Conservation (phyloP, 2,888 invertebrate genomes). For the Drosophila hawaiiensis region DNA sequence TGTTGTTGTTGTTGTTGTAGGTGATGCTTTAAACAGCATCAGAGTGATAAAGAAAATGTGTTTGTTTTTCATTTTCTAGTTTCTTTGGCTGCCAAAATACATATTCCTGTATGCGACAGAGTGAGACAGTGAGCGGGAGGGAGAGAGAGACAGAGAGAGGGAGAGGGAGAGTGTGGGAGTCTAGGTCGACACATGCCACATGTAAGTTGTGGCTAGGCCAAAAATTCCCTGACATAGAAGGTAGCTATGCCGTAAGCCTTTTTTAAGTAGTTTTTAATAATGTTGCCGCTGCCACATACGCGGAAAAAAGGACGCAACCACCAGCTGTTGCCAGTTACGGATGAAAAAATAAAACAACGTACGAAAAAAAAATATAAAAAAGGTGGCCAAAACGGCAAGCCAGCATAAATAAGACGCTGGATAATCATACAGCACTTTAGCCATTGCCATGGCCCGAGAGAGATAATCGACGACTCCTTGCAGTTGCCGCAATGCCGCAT, state of each 20-base stretch:
- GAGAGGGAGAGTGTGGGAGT: background rate
- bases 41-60: conserved; percentile 68
- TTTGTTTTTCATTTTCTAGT: conserved; percentile 76
- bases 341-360: conserved; percentile 15
- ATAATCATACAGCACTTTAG: conserved; percentile 30
- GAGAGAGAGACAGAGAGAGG: background rate
- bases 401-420: conserved; percentile 49
- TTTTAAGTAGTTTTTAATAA: conserved; percentile 75
- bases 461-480: conserved; percentile 46
- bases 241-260: conserved; percentile 54
- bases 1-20: conserved; percentile 14
- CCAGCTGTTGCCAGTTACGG: conserved; percentile 47
- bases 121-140: background rate
- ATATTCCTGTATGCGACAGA: background rate
- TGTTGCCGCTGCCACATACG: conserved; percentile 63
- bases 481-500: conserved; percentile 6
- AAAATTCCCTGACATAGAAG: conserved; percentile 19
- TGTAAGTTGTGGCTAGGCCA: conserved; percentile 8
- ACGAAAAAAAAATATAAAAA: background rate
- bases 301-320: conserved; percentile 53
- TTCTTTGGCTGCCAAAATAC: conserved; percentile 50
- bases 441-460: background rate
- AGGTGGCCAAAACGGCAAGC: conserved; percentile 34
- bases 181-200: conserved; percentile 11
- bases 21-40: conserved; percentile 52